Base-by-base conservation (phyloP, 2,888 invertebrate species). In the Gari tellinella region DNA sequence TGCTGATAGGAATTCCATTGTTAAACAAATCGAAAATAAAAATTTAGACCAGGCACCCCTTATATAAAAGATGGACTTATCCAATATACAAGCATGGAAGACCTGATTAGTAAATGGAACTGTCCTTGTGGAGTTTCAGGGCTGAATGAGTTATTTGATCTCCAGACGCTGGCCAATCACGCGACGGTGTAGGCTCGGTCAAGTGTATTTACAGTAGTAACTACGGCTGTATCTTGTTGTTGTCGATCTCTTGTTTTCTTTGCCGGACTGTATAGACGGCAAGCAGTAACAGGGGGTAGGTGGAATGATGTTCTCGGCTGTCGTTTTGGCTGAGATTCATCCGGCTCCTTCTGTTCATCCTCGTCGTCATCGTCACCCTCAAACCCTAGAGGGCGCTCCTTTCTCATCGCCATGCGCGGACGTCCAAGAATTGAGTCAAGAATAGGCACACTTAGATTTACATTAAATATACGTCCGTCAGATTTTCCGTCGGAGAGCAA, bases 381-480 rank as follows among this genome's bases (percentile, higher is more conserved):
- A 48, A 82, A 78, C 26, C 81, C 65, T 8, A 72, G 41, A 1
- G 75, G 67, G 17, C 69, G 65, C 38, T 84, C 80, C 12, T 65
- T 63, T n/a, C 77, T 46, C n/a, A 63, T 49, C 1, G 72, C 67
- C 70, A 76, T 70, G 14, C 67, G 60, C 3, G 76, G 76, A 25
- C 80, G 48, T 43, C 70, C 73, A 12, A 76, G 19, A 37, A 80
- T 76, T 0, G 76, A 64, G 17, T 79, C 74, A 26, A 79, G 46
- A 23, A 79, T 52, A 1, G 79, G 79, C 7, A 75, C 19, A 49
- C 69, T 72, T 10, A 66, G 38, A 40, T 79, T 69, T 0, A 72
- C 63, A 45, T 79, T 75, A 74, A 79, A 75, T 3, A 79, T 68
- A 23, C 79, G 60, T 12, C 79, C 79, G 43, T 79, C 75, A 5